phyloP scores from a whole-genome alignment of 2,113 vertebrate genomes.

The Nannobrachium achirus region DNA sequence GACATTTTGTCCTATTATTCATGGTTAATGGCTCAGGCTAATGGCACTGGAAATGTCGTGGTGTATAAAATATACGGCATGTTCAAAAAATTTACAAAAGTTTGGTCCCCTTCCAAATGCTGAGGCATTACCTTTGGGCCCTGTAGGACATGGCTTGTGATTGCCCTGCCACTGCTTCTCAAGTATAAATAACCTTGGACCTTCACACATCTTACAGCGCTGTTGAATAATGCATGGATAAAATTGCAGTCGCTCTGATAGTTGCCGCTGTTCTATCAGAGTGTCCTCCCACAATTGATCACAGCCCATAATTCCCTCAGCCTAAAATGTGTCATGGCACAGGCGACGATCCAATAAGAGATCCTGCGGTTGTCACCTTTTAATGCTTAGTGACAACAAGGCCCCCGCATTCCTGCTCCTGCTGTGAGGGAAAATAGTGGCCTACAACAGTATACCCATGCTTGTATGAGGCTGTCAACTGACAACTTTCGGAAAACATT shows the following conservation, averaged over 20 bases:
- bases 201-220: constrained; percentile 60
- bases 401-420: constrained; percentile 10
- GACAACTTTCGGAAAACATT: constrained; percentile 45
- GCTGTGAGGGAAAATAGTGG: constrained; percentile 46
- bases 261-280: constrained; percentile 50
- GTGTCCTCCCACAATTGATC: constrained; percentile 50
- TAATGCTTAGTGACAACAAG: constrained; percentile 8
- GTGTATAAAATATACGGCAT: neutral
- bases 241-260: constrained; percentile 69
- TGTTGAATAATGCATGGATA: constrained; percentile 76
- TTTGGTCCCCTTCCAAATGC: constrained; percentile 37
- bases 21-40: constrained; percentile 4
- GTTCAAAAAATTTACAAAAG: constrained; percentile 15
- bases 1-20: constrained; percentile 5
- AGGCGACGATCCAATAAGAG: constrained; percentile 40
- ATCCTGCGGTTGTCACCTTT: constrained; percentile 59
- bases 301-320: constrained; percentile 54
- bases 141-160: constrained; percentile 44
- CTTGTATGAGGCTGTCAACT: constrained; percentile 17
- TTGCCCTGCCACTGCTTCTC: constrained; percentile 62
- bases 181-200: constrained; percentile 69
- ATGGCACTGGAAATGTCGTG: constrained; percentile 24
- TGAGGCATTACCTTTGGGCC: constrained; percentile 58
- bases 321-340: constrained; percentile 56
- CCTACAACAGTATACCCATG: constrained; percentile 32